Evolutionary conservation across 2,797 vertebrate genomes (phyloP).

Genomic region (Holocentrus rufus): DNA sequence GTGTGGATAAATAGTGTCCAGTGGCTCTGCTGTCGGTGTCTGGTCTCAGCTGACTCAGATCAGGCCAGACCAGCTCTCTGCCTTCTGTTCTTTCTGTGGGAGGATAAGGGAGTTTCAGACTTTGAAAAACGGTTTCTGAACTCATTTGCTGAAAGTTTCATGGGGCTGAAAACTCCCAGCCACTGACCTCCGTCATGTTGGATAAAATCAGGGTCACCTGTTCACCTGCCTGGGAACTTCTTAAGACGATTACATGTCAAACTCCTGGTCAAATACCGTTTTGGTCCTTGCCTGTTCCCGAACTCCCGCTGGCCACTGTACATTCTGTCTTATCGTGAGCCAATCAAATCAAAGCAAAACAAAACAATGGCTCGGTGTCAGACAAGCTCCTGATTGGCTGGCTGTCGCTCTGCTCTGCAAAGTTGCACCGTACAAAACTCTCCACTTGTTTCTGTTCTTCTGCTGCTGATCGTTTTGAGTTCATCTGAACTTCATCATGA

Average conservation of each 20-base stretch:
- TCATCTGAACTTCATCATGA: too few relatives aligned
- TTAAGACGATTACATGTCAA: too few relatives aligned
- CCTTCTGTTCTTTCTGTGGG: constrained; percentile 6
- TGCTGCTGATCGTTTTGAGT: not conserved
- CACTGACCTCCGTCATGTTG: not conserved
- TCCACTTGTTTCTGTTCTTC: not conserved
- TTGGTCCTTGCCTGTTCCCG: too few relatives aligned
- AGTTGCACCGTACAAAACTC: not conserved
- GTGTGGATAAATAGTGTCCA: too few relatives aligned
- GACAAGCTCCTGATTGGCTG: too few relatives aligned
- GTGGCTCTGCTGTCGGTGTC: not conserved
- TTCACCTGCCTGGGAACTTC: too few relatives aligned
- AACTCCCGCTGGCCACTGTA: too few relatives aligned
- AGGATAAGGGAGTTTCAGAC: not conserved
- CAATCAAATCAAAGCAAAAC: too few relatives aligned
- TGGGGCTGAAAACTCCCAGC: not conserved
- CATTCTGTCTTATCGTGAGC: too few relatives aligned
- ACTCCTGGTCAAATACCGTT: too few relatives aligned
- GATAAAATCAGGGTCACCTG: not conserved
- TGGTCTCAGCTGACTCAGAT: not conserved
- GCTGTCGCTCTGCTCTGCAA: too few relatives aligned
- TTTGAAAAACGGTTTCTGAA: not conserved
- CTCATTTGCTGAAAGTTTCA: not conserved
- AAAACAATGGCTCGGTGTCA: too few relatives aligned
- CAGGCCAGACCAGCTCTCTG: not conserved